These are phyloP conservation scores for Teleogryllus oceanicus DNA, from an alignment of 2,888 invertebrate species.

Conservation along the genomic window DNA sequence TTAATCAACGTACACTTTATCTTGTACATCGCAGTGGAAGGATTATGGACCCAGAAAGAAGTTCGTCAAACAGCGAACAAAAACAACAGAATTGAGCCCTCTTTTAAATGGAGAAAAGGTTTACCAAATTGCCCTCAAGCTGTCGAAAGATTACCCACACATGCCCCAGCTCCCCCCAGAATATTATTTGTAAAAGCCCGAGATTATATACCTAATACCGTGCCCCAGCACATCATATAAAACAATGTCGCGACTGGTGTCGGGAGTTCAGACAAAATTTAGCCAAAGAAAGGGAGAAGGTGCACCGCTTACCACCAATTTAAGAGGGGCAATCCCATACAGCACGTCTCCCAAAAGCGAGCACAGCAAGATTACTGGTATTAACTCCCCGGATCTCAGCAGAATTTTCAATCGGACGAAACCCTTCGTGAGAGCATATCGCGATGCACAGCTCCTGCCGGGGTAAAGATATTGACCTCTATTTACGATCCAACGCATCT, in stretches of 20 bases:
- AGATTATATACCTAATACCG: neutral
- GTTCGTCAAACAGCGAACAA: conserved; percentile 1
- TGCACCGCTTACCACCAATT: conserved; percentile 9
- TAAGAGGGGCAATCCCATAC: conserved; percentile 21
- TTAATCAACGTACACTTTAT: conserved; percentile 24
- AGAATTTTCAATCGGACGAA: conserved; percentile 25
- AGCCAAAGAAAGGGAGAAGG: neutral
- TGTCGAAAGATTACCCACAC: neutral
- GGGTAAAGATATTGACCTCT: conserved; percentile 7
- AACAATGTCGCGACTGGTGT: conserved; percentile 25
- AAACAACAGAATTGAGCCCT: neutral
- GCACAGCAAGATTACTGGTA: conserved; percentile 19
- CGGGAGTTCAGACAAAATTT: no score
- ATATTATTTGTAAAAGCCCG: conserved; percentile 28
- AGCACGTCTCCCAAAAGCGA: neutral
- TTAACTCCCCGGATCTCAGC: conserved; percentile 22
- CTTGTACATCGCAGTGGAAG: neutral
- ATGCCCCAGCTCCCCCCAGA: neutral
- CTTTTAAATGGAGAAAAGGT: conserved; percentile 19
- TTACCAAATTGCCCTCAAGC: conserved; percentile 22
- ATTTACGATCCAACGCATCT: neutral
- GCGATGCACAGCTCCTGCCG: neutral
- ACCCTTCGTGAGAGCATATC: neutral
- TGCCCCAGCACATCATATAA: conserved; percentile 26
- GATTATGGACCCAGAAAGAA: conserved; percentile 1